Base-by-base conservation (phyloP, 2,113 vertebrate species). In the human region DNA sequence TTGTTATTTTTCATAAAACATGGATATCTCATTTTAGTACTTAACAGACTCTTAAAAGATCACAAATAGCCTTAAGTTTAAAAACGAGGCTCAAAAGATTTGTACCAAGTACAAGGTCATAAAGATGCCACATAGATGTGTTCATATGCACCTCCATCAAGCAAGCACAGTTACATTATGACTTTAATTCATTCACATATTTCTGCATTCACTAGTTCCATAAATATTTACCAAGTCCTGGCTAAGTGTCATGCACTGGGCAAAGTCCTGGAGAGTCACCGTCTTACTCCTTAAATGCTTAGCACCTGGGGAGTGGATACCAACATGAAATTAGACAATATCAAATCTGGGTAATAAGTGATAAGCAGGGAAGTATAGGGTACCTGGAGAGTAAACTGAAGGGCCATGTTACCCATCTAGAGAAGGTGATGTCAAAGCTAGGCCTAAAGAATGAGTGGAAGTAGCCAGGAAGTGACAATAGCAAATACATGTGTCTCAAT, bases 1-100 rank as follows among this genome's bases (percentile, higher is more conserved):
- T 61, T 90, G 4, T 13, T 87, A 50, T 75, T 97, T 94, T 93
- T 80, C 20, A 61, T 50, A 79, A 93, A 90, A 52, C 27, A 79
- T 5, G 18, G 13, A 43, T 55, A 45, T 40, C 25, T 66, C 38
- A 38, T 40, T 83, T 90, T 43, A 57, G 32, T 59, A 38, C 48
- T 82, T 79, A n/a, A 92, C 75, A 76, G 4, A 2, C 25, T 76
- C n/a, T 82, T 50, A 93, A 72, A 72, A 87, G 52, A 40, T 81
- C 40, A 68, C 57, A 14, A 57, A 40, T 9, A 22, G 30, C 8
- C 8, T 61, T 57, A 11, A 85, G 81, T 94, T 94, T 87, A 85
- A 89, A 89, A 2, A 61, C 43, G 25, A 93, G 11, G 32, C 32
- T 32, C 50, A 55, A 9, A 80, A 80, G 18, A 52, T 50, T 80